phyloP scores from a whole-genome alignment of 2,797 vertebrate species.

The Anomalospiza imberbis region DNA sequence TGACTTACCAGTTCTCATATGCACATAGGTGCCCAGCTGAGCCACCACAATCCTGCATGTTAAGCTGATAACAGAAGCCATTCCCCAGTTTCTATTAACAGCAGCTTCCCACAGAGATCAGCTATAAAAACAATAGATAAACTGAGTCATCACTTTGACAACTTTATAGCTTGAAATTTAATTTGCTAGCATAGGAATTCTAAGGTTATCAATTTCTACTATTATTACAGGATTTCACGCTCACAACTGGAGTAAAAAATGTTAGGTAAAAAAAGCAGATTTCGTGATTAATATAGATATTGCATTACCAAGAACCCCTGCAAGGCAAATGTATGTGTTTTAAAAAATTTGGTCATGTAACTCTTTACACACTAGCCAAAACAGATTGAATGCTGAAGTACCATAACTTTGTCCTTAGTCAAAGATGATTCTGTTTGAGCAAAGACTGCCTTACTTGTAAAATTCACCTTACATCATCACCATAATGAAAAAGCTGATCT shows the following conservation, averaged over 20 bases:
- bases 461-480: neutral
- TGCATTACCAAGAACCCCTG: neutral
- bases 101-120: neutral
- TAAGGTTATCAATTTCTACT: neutral
- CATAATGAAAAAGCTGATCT: neutral
- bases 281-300: neutral
- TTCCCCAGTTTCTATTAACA: neutral
- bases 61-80: neutral
- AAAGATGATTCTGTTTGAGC: neutral
- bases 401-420: neutral
- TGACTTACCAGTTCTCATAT: neutral
- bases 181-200: neutral
- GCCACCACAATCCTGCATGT: fast-evolving
- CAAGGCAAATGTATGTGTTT: neutral
- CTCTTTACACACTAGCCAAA: neutral
- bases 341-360: neutral
- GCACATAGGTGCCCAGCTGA: neutral
- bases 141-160: neutral
- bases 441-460: neutral
- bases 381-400: neutral
- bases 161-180: neutral
- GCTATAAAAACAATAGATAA: neutral
- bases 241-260: neutral
- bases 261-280: neutral
- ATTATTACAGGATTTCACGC: neutral